phyloP scores from a whole-genome alignment of 2,113 vertebrate species.

The Neoarius graeffei region DNA sequence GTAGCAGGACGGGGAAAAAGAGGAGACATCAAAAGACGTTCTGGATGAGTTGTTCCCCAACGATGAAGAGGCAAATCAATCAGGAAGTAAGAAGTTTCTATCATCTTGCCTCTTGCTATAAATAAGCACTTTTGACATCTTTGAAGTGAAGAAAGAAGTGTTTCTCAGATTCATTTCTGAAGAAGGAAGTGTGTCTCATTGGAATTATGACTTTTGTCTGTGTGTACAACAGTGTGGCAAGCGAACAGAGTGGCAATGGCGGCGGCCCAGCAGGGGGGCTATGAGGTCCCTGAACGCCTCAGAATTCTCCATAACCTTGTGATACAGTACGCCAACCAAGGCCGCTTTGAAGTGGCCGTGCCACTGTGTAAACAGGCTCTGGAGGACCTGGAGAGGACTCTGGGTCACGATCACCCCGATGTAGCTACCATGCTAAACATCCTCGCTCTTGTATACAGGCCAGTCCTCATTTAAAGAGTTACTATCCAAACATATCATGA shows the following conservation, averaged over 20 bases:
- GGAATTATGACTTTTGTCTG: background rate
- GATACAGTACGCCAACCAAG: conserved; percentile 86
- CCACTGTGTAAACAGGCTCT: conserved; percentile 85
- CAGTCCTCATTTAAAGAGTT: conserved; percentile 31
- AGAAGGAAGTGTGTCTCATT: background rate
- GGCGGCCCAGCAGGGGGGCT: conserved; percentile 81
- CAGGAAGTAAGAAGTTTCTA: conserved; percentile 69
- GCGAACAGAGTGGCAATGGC: conserved; percentile 72
- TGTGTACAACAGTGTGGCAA: conserved; percentile 69
- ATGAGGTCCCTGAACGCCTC: conserved; percentile 82
- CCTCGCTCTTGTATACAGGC: conserved; percentile 84
- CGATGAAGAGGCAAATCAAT: conserved; percentile 75
- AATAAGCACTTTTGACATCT: background rate
- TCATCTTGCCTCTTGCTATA: background rate
- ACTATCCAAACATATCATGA: background rate
- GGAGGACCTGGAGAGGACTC: conserved; percentile 86
- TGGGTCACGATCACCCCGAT: conserved; percentile 84
- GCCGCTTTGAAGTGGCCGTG: conserved; percentile 86
- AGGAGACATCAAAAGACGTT: conserved; percentile 76
- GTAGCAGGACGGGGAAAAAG: conserved; percentile 80
- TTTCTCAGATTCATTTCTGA: background rate
- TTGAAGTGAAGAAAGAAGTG: background rate
- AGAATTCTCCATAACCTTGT: conserved; percentile 85
- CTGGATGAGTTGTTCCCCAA: conserved; percentile 86
- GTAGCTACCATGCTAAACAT: conserved; percentile 90